Base-by-base conservation (phyloP, 2,797 vertebrate species). In the Mormyrops attenuatus region DNA sequence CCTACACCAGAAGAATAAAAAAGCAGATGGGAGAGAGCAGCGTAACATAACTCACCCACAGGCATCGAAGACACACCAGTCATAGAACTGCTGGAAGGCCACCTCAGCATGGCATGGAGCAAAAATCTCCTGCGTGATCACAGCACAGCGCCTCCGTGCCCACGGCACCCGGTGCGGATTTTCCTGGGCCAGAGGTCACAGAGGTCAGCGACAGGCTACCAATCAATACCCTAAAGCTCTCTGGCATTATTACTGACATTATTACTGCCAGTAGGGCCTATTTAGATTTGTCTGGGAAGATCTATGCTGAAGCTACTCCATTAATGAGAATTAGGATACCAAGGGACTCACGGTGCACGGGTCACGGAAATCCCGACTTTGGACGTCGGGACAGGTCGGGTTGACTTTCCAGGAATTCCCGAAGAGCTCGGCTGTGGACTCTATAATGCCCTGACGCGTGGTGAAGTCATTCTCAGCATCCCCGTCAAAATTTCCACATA, bases 321-420 rank as follows among this genome's bases (percentile, higher is more conserved):
- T 55, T 26, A 26, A 15, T 22, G 15, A 63, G 52, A 30, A 34
- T 73, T 50, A 20, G 34, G 6, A 5, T 26, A 26, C 30, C 17
- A 22, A 9, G 9, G 0, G 17, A 90, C 96, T 89, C 91, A 98
- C 97, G 0, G 92, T 82, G 89, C 98, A 99, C 1, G 98, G 98
- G 88, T 98, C 97, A 2, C 90, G 91, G 2, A 95, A 90, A 22
- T 97, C 96, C 89, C 96, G 94, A 0, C 95, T 73, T 1, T 93
- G 91, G 0, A 97, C 96, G 63, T 98, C 97, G 0, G 97, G 98
- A 88, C 98, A 99, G 44, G 97, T 95, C 0, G 96, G 96, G 90
- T 95, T 97, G 94, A 98, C 94, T 69, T 97, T 97, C 98, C 98
- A 99, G 69, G 98, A 98, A 94, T 98, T 97, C 57, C 97, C 97